phyloP scores from a whole-genome alignment of 2,797 vertebrate genomes.

The Sciurus vulgaris region DNA sequence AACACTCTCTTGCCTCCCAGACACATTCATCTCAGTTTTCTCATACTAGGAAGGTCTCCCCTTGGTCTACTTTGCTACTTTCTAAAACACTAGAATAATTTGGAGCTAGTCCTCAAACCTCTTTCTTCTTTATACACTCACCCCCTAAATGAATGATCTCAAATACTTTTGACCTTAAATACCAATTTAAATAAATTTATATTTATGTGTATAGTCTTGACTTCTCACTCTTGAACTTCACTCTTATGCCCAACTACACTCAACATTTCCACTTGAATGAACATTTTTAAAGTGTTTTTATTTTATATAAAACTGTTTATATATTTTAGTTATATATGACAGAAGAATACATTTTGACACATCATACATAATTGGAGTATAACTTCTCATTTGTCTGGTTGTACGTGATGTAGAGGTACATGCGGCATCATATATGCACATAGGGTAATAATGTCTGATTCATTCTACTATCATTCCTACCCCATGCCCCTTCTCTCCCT shows the following conservation, averaged over 20 bases:
- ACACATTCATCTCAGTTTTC: neutral
- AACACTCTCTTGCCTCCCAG: neutral
- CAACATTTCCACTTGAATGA: neutral
- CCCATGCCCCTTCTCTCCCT: too few species aligned
- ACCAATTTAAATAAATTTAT: neutral
- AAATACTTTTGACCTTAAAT: conserved; percentile 40
- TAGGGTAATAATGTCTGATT: too few species aligned
- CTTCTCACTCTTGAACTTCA: conserved; percentile 26
- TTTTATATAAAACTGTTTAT: too few species aligned
- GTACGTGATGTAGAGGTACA: too few species aligned
- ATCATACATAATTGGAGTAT: too few species aligned
- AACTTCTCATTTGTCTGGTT: too few species aligned
- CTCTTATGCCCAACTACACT: neutral
- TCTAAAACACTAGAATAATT: neutral
- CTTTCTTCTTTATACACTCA: neutral
- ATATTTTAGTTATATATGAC: too few species aligned
- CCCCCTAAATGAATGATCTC: neutral
- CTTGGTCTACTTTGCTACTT: neutral
- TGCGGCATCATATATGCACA: too few species aligned
- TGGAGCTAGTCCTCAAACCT: neutral
- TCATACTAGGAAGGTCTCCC: neutral
- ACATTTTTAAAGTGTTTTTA: too few species aligned
- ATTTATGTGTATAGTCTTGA: neutral
- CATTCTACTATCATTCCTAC: too few species aligned
- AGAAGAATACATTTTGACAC: too few species aligned